Evolutionary conservation across 2,888 invertebrate species (phyloP).

Genomic region (Plagiodera versicolora): DNA sequence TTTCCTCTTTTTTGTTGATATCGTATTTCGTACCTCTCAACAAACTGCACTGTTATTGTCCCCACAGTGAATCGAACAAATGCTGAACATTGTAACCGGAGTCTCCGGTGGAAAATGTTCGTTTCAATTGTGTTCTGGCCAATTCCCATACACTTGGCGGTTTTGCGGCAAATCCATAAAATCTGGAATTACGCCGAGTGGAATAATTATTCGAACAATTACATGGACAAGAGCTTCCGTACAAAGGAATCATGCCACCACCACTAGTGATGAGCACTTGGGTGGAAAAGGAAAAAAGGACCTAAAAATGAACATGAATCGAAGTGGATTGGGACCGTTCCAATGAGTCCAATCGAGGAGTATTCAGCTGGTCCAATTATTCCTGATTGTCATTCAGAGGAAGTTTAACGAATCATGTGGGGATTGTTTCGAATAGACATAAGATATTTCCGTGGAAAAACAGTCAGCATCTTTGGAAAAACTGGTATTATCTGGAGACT

Average conservation of each 20-base stretch:
- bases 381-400: too few relatives aligned
- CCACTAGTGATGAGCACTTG: neutral
- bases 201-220: conserved; percentile 24
- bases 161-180: conserved; percentile 23
- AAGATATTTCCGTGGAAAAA: too few relatives aligned
- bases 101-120: too few relatives aligned
- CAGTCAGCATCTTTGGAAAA: too few relatives aligned
- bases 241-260: neutral
- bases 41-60: too few relatives aligned
- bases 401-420: too few relatives aligned
- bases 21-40: too few relatives aligned
- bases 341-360: neutral
- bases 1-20: too few relatives aligned
- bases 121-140: conserved; percentile 19
- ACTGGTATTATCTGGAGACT: too few relatives aligned
- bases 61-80: too few relatives aligned
- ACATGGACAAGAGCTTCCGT: conserved; percentile 13
- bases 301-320: neutral
- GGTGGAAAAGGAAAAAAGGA: neutral
- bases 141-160: conserved; percentile 26
- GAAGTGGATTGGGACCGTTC: neutral
- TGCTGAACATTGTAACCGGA: too few relatives aligned
- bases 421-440: too few relatives aligned
- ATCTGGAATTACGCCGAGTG: conserved; percentile 26
- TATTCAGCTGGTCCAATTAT: neutral